Base-by-base conservation (phyloP, 2,888 invertebrate species). In the Herminia tarsipennalis region DNA sequence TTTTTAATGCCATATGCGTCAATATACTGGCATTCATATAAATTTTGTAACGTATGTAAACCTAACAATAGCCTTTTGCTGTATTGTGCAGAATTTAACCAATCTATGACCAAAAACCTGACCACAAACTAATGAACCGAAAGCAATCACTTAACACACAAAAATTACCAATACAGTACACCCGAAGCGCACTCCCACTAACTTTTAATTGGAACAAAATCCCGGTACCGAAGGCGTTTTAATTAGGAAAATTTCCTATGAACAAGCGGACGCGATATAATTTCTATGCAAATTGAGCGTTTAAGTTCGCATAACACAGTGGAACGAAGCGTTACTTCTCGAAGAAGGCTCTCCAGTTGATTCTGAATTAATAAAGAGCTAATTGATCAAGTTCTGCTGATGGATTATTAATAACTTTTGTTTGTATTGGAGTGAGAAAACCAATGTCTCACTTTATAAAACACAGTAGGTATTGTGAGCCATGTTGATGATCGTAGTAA, bases 171-270 rank as follows among this genome's bases (percentile, higher is more conserved):
- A 82, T 78, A 73, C 68, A 62, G 66, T 56, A 70, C 57, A 57
- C 66, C 67, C 66, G 70, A 70, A 74, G 75, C 75, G 18, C 35
- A 35, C 54, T 47, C 66, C 76, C 67, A 62, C 77, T 66, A 91
- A 90, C 89, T 91, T 91, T 89, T 89, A 90, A 91, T 91, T 91
- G 90, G 85, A 83, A 83, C 85, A 78, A 82, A 88, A 89, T 89
- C 88, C 85, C 73, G 70, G 79, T 81, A 76, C 75, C 81, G 81
- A 85, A 88, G 88, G 86, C 88, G 85, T 88, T 89, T 88, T 89
- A 89, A 89, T 89, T 89, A 89, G 88, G 84, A 86, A 88, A 88
- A 84, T 89, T 89, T 88, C 83, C 86, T 78, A 88, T 86, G 88
- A 86, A 87, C 88, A 86, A 86, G 81, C 85, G 81, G 80, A 81